Evolutionary conservation across 1,140 invertebrate species (phyloP), one percentile per base, ranked within the genome.

Genomic region (Drosophila pallidifrons): DNA sequence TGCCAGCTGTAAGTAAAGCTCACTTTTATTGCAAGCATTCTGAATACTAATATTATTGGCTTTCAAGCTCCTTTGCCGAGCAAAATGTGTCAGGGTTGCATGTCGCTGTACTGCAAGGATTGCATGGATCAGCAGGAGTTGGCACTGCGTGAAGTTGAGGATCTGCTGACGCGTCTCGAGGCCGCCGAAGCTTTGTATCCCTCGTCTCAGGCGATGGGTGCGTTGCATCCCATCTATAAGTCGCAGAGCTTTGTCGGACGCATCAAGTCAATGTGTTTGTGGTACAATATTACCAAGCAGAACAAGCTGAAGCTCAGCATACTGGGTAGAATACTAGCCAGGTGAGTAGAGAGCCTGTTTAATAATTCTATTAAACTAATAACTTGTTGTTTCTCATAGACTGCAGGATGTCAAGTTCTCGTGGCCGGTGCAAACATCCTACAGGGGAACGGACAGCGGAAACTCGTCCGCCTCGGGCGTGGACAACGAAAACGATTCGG

Each of bases 261-360:
- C 79, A 94, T 97, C 5, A 96, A 95, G 93, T 96, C 97, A 4
- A 95, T 99, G 94, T 97, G 96, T 89, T 93, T 98, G 3, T 99
- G 97, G 97, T 97, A 96, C 86, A 99, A 98, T 92, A 96, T 97
- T 92, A 97, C 96, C 0, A 95, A 95, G 88, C 96, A 97, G 86
- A 95, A 97, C 92, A 95, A 96, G 73, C 93, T 98, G 20, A 97
- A 97, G 89, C 92, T 98, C 47, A 93, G 96, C 76, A 95, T 97
- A 69, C 91, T 98, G 63, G 96, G 96, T 1, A 96, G 96, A 92
- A 94, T 97, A 41, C 87, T 98, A 15, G 94, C 94, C 75, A 93
- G 95, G 66, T 93, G 28, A 16, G 4, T 11, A 0, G 20, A 25
- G 3, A 3, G 20, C 3, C 5, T 32, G 6, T 7, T 7, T 1